Conservation (phyloP, 2,797 vertebrate genomes). For the Xerus rutilus region DNA sequence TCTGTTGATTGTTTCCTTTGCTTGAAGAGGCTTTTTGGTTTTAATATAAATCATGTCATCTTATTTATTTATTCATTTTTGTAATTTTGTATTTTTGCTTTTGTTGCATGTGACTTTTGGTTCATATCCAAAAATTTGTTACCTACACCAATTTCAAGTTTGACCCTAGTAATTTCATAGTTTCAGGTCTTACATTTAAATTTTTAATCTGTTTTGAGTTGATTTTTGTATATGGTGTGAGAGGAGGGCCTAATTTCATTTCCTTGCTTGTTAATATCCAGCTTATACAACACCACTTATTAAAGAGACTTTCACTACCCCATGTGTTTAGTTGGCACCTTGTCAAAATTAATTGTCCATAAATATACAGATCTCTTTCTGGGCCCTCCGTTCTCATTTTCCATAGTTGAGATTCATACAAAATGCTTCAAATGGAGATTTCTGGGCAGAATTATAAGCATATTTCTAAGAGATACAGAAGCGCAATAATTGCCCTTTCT, state of each 20-base stretch:
- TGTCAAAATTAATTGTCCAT: not conserved
- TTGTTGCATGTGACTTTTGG: not conserved
- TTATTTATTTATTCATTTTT: no score
- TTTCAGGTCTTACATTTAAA: not conserved
- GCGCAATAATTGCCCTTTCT: no score
- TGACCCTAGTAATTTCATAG: not conserved
- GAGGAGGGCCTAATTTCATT: no score
- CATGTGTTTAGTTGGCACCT: not conserved
- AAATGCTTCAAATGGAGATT: not conserved
- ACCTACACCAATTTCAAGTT: no score
- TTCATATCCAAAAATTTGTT: no score
- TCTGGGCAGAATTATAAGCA: not conserved
- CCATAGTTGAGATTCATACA: not conserved
- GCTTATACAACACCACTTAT: no score
- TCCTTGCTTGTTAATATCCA: no score
- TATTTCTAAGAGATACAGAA: not conserved
- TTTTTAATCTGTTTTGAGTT: not conserved
- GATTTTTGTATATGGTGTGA: not conserved
- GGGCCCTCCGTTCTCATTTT: not conserved
- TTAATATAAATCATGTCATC: no score
- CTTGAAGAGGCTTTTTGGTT: no score
- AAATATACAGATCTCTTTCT: no score
- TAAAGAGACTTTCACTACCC: no score
- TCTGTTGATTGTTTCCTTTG: no score
- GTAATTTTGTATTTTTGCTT: not conserved